phyloP scores from a whole-genome alignment of 2,888 invertebrate species.

The Agonopterix alstromeriana region DNA sequence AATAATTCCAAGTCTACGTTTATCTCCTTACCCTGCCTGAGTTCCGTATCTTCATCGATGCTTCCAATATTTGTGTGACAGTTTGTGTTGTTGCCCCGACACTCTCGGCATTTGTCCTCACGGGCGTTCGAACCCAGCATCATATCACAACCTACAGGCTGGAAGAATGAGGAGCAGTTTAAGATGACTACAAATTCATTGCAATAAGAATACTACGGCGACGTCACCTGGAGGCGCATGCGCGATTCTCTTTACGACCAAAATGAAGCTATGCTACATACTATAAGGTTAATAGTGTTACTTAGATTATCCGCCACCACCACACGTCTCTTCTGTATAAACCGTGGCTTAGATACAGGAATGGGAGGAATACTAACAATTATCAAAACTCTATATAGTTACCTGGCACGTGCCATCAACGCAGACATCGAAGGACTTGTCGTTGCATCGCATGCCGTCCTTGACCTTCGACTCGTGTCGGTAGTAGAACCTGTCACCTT shows the following conservation, averaged over 20 bases:
- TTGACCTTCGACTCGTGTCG: conserved; percentile 87
- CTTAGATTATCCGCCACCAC: too few species aligned
- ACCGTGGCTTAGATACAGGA: too few species aligned
- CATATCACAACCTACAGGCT: conserved; percentile 96
- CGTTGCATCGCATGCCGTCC: conserved; percentile 90
- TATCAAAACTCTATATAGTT: not conserved
- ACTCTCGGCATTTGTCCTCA: conserved; percentile 94
- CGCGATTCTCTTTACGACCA: too few species aligned
- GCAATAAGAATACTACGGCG: too few species aligned
- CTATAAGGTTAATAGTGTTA: too few species aligned
- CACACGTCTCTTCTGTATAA: too few species aligned
- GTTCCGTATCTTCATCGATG: conserved; percentile 81
- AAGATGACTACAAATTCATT: too few species aligned
- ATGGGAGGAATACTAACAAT: too few species aligned
- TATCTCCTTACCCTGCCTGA: conserved; percentile 80
- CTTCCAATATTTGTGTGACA: conserved; percentile 87
- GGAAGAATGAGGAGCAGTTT: conserved; percentile 2
- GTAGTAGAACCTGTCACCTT: conserved; percentile 93
- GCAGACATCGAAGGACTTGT: conserved; percentile 92
- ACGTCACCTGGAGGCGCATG: too few species aligned
- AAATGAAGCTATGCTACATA: too few species aligned
- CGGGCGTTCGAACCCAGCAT: conserved; percentile 91
- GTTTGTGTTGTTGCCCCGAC: conserved; percentile 93
- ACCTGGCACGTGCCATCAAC: conserved; percentile 96
- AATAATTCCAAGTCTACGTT: not conserved